These are phyloP conservation scores for Lucifuga dentata DNA, from an alignment of 2,113 vertebrate genomes.

Conservation along the genomic window DNA sequence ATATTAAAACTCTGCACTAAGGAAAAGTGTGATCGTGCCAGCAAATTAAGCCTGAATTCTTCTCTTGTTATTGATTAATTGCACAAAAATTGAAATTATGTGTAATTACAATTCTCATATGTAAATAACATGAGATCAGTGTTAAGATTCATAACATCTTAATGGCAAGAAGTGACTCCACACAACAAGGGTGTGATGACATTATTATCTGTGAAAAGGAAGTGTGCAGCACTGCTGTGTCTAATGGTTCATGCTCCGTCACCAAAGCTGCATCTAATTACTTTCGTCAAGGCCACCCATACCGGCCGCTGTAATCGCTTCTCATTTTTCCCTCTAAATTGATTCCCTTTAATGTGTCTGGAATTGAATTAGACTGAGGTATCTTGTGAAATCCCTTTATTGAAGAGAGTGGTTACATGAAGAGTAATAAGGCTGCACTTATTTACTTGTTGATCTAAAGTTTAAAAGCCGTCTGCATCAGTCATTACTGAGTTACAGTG, in stretches of 20 bases:
- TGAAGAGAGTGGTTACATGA: neutral
- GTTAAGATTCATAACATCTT: slow-evolving; percentile 1
- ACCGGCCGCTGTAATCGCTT: slow-evolving; percentile 42
- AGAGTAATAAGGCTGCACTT: neutral
- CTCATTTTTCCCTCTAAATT: slow-evolving; percentile 45
- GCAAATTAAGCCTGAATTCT: too few relatives aligned
- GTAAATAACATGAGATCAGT: neutral
- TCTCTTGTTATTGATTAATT: too few relatives aligned
- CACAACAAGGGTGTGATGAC: slow-evolving; percentile 6
- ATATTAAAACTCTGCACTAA: too few relatives aligned
- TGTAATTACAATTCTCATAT: too few relatives aligned
- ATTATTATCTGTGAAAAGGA: slow-evolving; percentile 31
- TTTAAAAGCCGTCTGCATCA: neutral
- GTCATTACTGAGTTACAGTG: neutral
- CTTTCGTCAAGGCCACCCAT: slow-evolving; percentile 32
- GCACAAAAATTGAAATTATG: too few relatives aligned
- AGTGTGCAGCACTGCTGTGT: slow-evolving; percentile 4
- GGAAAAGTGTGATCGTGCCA: too few relatives aligned
- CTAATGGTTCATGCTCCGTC: slow-evolving; percentile 25
- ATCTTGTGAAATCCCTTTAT: slow-evolving; percentile 42
- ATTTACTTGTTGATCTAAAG: slow-evolving; percentile 2
- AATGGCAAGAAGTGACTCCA: slow-evolving; percentile 14
- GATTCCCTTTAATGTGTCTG: slow-evolving; percentile 42
- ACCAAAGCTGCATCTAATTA: slow-evolving; percentile 51
- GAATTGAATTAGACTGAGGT: slow-evolving; percentile 49